Conservation (phyloP, 2,113 vertebrate genomes). For the Hippocampus zosterae region DNA sequence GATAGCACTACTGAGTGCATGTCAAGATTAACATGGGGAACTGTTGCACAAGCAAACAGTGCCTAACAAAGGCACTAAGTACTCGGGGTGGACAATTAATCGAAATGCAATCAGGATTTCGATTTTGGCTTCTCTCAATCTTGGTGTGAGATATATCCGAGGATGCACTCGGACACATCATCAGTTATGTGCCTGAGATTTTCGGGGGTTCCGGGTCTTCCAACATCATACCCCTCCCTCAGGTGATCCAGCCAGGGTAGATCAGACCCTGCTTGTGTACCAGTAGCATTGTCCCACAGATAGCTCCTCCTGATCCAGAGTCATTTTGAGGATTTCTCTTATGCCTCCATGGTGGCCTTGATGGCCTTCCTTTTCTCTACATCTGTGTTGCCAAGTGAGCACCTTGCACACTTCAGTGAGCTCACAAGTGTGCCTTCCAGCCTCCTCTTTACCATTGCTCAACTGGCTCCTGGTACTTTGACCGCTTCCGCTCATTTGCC, state of each 20-base stretch:
- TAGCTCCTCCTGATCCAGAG: not conserved
- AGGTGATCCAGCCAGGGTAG: no score
- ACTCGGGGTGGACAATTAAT: no score
- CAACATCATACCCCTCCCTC: no score
- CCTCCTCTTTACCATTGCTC: not conserved
- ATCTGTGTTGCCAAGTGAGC: not conserved
- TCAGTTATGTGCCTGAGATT: no score
- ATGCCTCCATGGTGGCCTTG: not conserved
- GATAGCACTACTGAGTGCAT: constrained; percentile 4
- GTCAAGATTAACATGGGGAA: constrained; percentile 10
- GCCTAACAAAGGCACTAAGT: no score
- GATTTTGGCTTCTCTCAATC: no score
- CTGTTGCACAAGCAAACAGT: not conserved
- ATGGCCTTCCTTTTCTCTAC: not conserved
- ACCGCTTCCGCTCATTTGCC: not conserved
- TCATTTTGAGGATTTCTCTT: not conserved
- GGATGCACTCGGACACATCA: no score
- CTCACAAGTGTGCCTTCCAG: not conserved
- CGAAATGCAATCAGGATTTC: no score
- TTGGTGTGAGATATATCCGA: no score
- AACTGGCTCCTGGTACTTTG: not conserved
- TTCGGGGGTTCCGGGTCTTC: no score
- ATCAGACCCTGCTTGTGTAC: not conserved
- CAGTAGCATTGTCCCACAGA: not conserved
- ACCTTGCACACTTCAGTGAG: not conserved